Evolutionary conservation across 2,888 invertebrate species (phyloP).

Genomic region (Spicauda simplicius): DNA sequence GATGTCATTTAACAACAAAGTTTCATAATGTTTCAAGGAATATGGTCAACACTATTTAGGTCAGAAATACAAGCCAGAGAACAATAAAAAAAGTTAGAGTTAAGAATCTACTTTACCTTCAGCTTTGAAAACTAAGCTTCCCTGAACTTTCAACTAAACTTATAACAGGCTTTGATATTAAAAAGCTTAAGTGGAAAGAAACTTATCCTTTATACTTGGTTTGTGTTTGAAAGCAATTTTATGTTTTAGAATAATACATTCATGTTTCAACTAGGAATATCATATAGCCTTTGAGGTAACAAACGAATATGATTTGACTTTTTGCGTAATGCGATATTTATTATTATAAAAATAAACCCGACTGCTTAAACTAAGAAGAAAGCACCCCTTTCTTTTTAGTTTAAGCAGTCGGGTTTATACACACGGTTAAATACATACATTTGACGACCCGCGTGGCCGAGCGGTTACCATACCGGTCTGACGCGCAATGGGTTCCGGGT

Average conservation of each 20-base stretch:
- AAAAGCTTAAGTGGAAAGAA: conserved; percentile 6
- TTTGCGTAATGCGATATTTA: no score
- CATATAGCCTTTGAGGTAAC: no score
- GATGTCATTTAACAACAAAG: not conserved
- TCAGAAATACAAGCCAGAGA: conserved; percentile 11
- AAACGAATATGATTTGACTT: no score
- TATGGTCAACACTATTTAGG: not conserved
- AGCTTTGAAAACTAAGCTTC: conserved; percentile 10
- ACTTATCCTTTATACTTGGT: not conserved
- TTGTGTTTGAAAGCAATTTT: not conserved
- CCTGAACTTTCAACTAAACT: conserved; percentile 2
- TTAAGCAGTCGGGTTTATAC: no score
- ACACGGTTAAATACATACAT: no score
- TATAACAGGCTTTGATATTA: conserved; percentile 10
- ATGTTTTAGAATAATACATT: not conserved
- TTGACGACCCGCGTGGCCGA: no score
- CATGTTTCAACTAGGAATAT: not conserved
- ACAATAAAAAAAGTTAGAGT: conserved; percentile 7
- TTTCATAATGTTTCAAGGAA: not conserved
- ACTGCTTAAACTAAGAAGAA: no score
- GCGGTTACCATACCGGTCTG: no score
- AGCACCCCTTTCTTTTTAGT: no score
- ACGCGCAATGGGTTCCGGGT: no score
- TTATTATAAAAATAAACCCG: no score
- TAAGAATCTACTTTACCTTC: not conserved